A percentile compares a stretch with the other conserved stretches of the same genome.
Conservation (phyloP, 2,113 vertebrate species). For the Semnornis frantzii region DNA sequence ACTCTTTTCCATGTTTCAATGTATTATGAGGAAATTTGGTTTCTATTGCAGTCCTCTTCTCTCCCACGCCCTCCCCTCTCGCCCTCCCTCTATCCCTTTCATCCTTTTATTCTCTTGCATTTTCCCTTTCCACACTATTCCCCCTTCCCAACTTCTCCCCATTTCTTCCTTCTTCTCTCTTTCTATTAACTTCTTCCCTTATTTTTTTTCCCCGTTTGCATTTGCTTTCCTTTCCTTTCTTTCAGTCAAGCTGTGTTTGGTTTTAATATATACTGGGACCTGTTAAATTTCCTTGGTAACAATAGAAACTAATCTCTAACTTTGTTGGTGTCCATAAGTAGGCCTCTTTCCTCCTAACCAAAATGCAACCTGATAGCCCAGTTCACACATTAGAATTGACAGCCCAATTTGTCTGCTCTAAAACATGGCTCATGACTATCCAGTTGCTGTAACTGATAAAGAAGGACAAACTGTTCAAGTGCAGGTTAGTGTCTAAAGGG, state of each 20-base stretch:
- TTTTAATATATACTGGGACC: background rate
- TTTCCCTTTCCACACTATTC: background rate
- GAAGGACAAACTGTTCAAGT: constrained; percentile 11
- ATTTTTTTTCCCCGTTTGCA: background rate
- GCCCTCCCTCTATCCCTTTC: background rate
- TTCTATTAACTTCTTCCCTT: background rate
- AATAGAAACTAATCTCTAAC: constrained; percentile 35
- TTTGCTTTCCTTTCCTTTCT: background rate
- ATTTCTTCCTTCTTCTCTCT: background rate
- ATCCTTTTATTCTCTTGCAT: background rate
- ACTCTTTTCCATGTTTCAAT: constrained; percentile 11
- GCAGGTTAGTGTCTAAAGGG: background rate
- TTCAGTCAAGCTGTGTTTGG: background rate
- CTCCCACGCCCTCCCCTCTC: background rate
- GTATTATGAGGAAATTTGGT: constrained; percentile 1
- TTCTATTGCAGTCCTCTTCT: background rate
- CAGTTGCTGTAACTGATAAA: constrained; percentile 4
- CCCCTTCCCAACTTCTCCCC: background rate
- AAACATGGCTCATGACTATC: constrained; percentile 30
- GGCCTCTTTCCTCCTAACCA: constrained; percentile 31
- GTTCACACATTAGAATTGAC: constrained; percentile 61
- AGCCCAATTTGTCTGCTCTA: constrained; percentile 53
- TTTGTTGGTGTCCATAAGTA: constrained; percentile 43
- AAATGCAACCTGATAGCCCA: constrained; percentile 48
- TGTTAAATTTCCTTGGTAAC: constrained; percentile 53